These are phyloP conservation scores for Lasioglossum malachurum DNA, from an alignment of 2,888 invertebrate genomes.

Conservation along the genomic window DNA sequence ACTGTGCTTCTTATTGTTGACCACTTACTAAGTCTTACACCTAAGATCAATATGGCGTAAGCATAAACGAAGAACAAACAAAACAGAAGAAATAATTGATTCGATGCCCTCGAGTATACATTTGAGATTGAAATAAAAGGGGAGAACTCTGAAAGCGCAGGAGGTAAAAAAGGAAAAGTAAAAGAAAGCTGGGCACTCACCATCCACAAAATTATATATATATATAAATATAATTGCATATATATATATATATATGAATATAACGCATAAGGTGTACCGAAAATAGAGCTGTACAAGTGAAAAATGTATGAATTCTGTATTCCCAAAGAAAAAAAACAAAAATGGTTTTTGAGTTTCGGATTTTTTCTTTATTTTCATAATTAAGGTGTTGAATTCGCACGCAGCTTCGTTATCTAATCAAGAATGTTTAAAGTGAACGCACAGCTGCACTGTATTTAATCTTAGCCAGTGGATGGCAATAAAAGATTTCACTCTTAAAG, in stretches of 20 bases:
- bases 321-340: conserved; percentile 4
- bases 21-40: conserved; percentile 79
- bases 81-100: conserved; percentile 22
- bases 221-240: conserved; percentile 32
- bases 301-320: conserved; percentile 46
- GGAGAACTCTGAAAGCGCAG: not conserved
- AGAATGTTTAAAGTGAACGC: conserved; percentile 3
- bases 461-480: not conserved
- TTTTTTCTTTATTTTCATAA: not conserved
- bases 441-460: conserved; percentile 38
- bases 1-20: conserved; percentile 77
- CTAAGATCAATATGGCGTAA: conserved; percentile 38
- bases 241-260: conserved; percentile 37
- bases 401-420: conserved; percentile 25
- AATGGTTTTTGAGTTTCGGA: not conserved
- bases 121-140: conserved; percentile 14
- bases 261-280: conserved; percentile 45
- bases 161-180: not conserved
- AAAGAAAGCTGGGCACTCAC: conserved; percentile 43
- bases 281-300: conserved; percentile 48
- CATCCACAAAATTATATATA: conserved; percentile 54
- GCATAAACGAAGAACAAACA: conserved; percentile 25
- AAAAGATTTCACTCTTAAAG: not conserved
- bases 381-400: not conserved
- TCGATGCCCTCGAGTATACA: conserved; percentile 32